A percentile compares a stretch with the other conserved stretches of the same genome.
Evolutionary conservation across 2,113 vertebrate species (phyloP).

Genomic region (Mormoops blainvillei): DNA sequence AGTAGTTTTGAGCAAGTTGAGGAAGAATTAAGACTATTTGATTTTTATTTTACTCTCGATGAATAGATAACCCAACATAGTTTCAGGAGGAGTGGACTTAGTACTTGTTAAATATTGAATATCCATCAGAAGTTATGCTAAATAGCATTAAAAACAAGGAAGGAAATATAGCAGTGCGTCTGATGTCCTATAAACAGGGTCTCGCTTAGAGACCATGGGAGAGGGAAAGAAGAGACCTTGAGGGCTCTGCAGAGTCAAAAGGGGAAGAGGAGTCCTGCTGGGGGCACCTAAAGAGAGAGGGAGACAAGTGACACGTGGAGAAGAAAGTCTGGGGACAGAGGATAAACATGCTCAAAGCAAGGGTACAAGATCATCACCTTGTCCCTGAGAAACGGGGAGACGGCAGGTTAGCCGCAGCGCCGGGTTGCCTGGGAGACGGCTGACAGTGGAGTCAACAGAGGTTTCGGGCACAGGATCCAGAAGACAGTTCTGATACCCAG

Average conservation of each 20-base stretch:
- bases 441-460: neutral
- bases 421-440: neutral
- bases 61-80: neutral
- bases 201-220: neutral
- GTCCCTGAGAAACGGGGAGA: neutral
- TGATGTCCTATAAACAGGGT: neutral
- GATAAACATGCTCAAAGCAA: neutral
- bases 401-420: neutral
- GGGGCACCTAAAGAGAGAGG: neutral
- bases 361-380: too few species aligned
- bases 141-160: neutral
- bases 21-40: neutral
- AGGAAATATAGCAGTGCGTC: neutral
- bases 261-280: neutral
- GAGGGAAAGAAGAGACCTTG: neutral
- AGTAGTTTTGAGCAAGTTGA: neutral
- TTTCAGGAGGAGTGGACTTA: neutral
- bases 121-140: neutral
- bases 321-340: neutral
- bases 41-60: neutral
- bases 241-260: neutral
- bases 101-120: neutral
- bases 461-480: neutral
- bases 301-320: neutral
- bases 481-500: neutral